These are phyloP conservation scores for Podarcis cretensis DNA, from an alignment of 2,113 vertebrate genomes.

Conservation along the genomic window DNA sequence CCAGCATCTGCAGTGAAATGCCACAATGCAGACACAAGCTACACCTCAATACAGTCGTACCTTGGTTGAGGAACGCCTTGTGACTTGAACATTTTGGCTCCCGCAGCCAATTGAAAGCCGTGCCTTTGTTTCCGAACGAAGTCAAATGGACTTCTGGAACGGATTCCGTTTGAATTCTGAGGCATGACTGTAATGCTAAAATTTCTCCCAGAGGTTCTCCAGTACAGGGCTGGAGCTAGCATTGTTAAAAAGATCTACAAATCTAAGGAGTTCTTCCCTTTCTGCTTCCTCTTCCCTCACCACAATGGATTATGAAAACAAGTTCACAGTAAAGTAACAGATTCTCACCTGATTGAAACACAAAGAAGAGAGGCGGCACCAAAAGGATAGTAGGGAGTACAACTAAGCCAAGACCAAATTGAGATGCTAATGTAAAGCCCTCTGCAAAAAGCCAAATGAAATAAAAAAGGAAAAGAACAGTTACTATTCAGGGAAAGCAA, in stretches of 20 bases:
- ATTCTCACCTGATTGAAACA: slow-evolving; percentile 75
- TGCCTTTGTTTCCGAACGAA: too few species aligned
- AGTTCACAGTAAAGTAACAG: slow-evolving; percentile 30
- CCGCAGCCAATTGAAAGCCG: too few species aligned
- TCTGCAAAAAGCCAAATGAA: slow-evolving; percentile 63
- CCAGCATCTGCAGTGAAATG: neutral
- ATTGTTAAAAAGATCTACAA: neutral
- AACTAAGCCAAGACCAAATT: slow-evolving; percentile 73
- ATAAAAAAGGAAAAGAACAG: slow-evolving; percentile 18
- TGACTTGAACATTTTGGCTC: too few species aligned
- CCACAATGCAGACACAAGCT: neutral
- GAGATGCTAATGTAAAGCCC: slow-evolving; percentile 64
- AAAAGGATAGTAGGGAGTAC: slow-evolving; percentile 67
- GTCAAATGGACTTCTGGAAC: too few species aligned
- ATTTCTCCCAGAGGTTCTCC: neutral
- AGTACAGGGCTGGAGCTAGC: too few species aligned
- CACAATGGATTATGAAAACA: neutral
- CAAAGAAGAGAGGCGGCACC: slow-evolving; percentile 68
- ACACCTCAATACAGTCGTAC: neutral
- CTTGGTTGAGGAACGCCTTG: too few species aligned
- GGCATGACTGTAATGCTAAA: too few species aligned
- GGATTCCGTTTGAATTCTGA: too few species aligned
- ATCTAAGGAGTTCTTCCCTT: neutral
- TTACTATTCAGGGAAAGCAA: slow-evolving; percentile 6
- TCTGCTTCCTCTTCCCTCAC: neutral